Evolutionary conservation across 2,797 vertebrate species (phyloP).

Genomic region (Scolopax rusticola): DNA sequence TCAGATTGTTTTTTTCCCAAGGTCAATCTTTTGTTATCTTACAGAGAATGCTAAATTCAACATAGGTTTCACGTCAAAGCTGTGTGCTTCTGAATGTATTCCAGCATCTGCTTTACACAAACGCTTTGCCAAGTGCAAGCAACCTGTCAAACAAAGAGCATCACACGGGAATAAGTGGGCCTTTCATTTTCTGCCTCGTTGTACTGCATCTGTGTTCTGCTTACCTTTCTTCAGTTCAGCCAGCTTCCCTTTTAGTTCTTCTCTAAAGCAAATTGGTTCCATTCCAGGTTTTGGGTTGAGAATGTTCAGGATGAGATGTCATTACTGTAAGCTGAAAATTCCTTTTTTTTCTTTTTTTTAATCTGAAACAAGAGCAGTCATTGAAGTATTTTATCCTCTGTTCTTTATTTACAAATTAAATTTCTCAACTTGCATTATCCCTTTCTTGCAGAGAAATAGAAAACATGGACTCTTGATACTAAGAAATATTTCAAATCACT

Average conservation of each 20-base stretch:
- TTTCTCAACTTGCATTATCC: neutral
- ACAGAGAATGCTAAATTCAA: slow-evolving; percentile 15
- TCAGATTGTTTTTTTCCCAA: neutral
- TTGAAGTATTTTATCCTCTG: neutral
- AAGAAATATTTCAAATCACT: neutral
- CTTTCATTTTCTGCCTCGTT: slow-evolving; percentile 30
- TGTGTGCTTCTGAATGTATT: neutral
- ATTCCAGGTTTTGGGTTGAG: slow-evolving; percentile 26
- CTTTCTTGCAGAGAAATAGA: neutral
- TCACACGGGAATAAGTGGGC: neutral
- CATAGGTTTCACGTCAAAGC: neutral
- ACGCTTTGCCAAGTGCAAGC: slow-evolving; percentile 23
- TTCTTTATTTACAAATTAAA: neutral
- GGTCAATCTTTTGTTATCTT: neutral
- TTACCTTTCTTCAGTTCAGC: slow-evolving; percentile 23
- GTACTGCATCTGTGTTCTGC: neutral
- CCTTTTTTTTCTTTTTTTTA: neutral
- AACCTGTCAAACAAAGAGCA: slow-evolving; percentile 44
- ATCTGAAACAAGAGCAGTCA: slow-evolving; percentile 3
- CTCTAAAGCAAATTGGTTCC: slow-evolving; percentile 31
- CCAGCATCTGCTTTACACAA: neutral
- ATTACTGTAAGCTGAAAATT: slow-evolving; percentile 17
- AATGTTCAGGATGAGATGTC: neutral
- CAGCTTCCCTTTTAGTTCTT: slow-evolving; percentile 23
- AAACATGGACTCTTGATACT: neutral